Evolutionary conservation across 2,113 vertebrate genomes (phyloP).

Genomic region (Meriones unguiculatus): DNA sequence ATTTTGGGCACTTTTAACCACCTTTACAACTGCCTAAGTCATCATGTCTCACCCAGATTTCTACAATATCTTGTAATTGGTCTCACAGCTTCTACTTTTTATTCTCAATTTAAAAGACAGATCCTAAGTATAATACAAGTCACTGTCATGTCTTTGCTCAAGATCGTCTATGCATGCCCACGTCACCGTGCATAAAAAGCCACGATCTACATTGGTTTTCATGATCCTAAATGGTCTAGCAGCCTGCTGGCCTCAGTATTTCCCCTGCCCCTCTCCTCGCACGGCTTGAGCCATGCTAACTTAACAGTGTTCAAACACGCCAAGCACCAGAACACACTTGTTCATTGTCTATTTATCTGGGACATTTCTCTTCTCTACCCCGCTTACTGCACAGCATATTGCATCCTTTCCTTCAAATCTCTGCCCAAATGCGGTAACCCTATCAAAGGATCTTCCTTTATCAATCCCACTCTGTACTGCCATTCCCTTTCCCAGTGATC

Average conservation of each 20-base stretch:
- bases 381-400: neutral
- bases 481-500: constrained; percentile 43
- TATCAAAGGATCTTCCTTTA: constrained; percentile 16
- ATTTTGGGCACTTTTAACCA: constrained; percentile 56
- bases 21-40: constrained; percentile 37
- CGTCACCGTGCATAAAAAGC: constrained; percentile 36
- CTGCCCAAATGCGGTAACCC: constrained; percentile 40
- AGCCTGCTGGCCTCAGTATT: constrained; percentile 21
- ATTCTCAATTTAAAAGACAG: constrained; percentile 52
- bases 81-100: constrained; percentile 29
- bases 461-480: neutral
- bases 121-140: constrained; percentile 55
- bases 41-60: constrained; percentile 42
- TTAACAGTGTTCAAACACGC: constrained; percentile 36
- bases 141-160: neutral
- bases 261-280: neutral
- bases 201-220: neutral
- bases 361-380: neutral
- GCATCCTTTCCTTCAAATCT: constrained; percentile 46
- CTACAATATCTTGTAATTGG: neutral
- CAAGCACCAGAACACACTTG: constrained; percentile 9
- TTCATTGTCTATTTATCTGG: neutral
- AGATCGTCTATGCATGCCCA: neutral
- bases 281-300: constrained; percentile 22
- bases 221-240: constrained; percentile 27